Percentiles rank a stretch among this genome's conserved stretches.
These are phyloP conservation scores for Polymixis lichenea DNA, from an alignment of 2,888 invertebrate species.

Conservation along the genomic window DNA sequence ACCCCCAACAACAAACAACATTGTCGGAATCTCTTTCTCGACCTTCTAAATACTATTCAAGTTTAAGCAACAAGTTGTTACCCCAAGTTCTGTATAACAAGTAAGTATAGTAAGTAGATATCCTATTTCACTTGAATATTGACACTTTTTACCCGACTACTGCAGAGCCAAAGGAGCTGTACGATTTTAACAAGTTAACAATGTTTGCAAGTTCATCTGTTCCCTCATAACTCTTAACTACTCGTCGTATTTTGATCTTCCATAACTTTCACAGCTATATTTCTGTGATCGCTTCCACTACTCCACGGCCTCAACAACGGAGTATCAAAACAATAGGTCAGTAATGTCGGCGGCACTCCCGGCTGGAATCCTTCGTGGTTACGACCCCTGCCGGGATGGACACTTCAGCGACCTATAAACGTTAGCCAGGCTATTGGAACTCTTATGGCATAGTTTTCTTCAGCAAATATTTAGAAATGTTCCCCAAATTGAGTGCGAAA, in stretches of 20 bases:
- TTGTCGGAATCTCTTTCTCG: neutral
- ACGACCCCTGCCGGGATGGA: constrained; percentile 4
- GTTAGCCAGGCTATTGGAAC: constrained; percentile 21
- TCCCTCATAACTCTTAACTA: too few species aligned
- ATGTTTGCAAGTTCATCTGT: too few species aligned
- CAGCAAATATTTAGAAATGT: constrained; percentile 17
- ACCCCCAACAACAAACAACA: neutral
- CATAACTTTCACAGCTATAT: neutral
- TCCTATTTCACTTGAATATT: constrained; percentile 30
- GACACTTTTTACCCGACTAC: constrained; percentile 11
- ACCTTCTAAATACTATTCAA: constrained; percentile 12
- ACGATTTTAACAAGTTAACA: too few species aligned
- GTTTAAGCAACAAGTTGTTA: constrained; percentile 54
- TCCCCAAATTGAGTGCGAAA: constrained; percentile 18
- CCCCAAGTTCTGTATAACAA: constrained; percentile 10
- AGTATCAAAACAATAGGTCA: constrained; percentile 53
- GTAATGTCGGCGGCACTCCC: constrained; percentile 41
- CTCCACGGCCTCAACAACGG: neutral
- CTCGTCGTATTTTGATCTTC: too few species aligned
- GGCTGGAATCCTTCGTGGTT: constrained; percentile 35
- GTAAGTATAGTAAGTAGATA: constrained; percentile 6
- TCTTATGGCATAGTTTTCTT: constrained; percentile 1
- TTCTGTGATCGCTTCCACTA: constrained; percentile 8
- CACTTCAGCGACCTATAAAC: constrained; percentile 29
- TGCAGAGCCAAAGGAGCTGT: too few species aligned